Base-by-base conservation (phyloP, 37 sponge, comb jelly and placozoan genomes). In the Oopsacas minuta region DNA sequence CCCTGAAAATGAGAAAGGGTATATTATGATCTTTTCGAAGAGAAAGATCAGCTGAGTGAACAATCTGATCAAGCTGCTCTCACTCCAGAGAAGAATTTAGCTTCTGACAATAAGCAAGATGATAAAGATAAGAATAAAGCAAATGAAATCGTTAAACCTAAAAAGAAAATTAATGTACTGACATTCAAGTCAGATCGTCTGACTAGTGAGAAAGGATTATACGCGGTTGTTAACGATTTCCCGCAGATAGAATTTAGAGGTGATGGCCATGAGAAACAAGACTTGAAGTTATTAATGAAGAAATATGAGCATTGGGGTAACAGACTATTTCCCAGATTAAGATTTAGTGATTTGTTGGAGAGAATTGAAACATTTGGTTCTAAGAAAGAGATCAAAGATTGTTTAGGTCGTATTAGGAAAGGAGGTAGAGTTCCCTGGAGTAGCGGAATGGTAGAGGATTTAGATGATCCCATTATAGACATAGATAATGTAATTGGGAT, bases 241-340 rank as follows among this genome's bases (percentile, higher is more conserved):
- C 89, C 94, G 20, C 87, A 88, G 52, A 52, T 91, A 30, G 91
- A 94, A 39, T 94, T 94, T 53, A 87, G 82, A 38, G 95, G 95
- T 0, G 90, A 90, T 53, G 92, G 92, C 15, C 92, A 94, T 82
- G 94, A 94, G 85, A 81, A 37, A 5, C 83, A 87, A 30, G 94
- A 94, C 83, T 53, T 94, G 38, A 88, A 87, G 53, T 52, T 87
- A 37, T 85, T 94, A 37, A 35, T 94, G 86, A 37, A 83, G 37
- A 82, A 88, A 38, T 94, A 94, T 83, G 94, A 94, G 69, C 92
- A 88, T 36, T 94, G 94, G 94, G 94, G 92, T 51, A 90, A 94
- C 84, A 37, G 84, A 0, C 52, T 94, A 23, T 94, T 88, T 39
- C 94, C 94, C 0, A 94, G 90, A 39, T 42, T 90, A 28, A 88